Evolutionary conservation across 64 coral and sea anemone genomes (phyloP), one percentile per base, ranked within the genome.

Genomic region (Astreopora myriophthalma): DNA sequence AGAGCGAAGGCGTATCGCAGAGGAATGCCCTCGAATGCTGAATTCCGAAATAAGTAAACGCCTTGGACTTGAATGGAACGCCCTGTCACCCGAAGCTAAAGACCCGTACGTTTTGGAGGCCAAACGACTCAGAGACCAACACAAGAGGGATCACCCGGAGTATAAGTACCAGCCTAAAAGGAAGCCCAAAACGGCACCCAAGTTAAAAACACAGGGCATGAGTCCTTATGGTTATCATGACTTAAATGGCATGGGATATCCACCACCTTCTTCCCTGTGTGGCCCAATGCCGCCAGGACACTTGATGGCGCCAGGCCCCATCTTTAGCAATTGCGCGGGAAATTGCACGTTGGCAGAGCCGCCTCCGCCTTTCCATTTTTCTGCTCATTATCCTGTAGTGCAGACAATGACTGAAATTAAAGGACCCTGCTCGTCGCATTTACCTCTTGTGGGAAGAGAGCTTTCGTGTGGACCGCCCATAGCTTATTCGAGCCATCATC

Each of bases 41-140:
- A 99, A 99, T 76, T 99, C 97, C 2, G 97, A 99, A 85, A 99
- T 99, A 1, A 99, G 97, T 40, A 99, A 99, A 49, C 92, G 97
- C 14, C 75, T 99, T 8, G 97, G 97, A 17, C 86, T 93, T 35
- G 97, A 99, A 62, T 99, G 97, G 97, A 99, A 99, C 79, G 92
- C 94, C 25, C 75, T 99, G 8, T 86, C 97, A 8, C 91, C 91
- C 0, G 97, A 99, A 8, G 69, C 95, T 37, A 99, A 99, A 66
- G 90, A 99, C 23, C 97, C 97, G 11, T 99, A 99, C 64, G 91
- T 99, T 2, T 82, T 96, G 1, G 97, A 99, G 78, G 97, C 97
- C 12, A 99, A 99, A 67, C 76, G 92, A 65, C 57, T 99, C 3
- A 74, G 97, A 25, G 91, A 93, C 69, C 74, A 93, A 34, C 97